Evolutionary conservation across 2,113 vertebrate species (phyloP).

Genomic region (Peromyscus leucopus): DNA sequence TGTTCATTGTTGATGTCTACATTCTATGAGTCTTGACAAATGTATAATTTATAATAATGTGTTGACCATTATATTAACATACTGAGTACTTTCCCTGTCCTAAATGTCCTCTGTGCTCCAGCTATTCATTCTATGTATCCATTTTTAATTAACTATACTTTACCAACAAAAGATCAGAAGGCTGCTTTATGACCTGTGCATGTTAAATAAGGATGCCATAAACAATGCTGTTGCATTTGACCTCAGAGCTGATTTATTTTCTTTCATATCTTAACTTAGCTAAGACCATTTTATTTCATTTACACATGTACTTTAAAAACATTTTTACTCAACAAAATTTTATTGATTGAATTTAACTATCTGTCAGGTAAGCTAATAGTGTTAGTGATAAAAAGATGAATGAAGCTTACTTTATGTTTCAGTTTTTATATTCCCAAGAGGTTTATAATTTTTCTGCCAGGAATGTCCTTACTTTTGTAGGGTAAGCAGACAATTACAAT

Average conservation of each 20-base stretch:
- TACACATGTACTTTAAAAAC: background rate
- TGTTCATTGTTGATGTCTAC: background rate
- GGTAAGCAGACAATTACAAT: background rate
- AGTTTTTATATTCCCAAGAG: background rate
- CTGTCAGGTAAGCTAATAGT: background rate
- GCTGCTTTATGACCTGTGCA: background rate
- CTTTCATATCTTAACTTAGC: background rate
- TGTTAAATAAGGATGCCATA: background rate
- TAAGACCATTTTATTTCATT: background rate
- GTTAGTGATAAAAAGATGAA: conserved; percentile 2
- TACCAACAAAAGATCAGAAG: background rate
- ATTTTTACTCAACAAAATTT: background rate
- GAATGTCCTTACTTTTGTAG: background rate
- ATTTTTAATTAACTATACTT: conserved; percentile 34
- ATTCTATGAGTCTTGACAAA: background rate
- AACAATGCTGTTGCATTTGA: background rate
- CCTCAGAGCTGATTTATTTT: background rate
- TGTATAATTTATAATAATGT: background rate
- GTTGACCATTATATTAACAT: background rate
- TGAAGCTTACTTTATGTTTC: background rate
- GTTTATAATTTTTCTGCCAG: background rate
- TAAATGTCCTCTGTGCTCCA: background rate
- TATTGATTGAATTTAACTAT: background rate
- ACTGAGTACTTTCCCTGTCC: background rate
- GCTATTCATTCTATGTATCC: background rate